Percentiles rank a stretch among this genome's conserved stretches.
Conservation (phyloP, 2,113 vertebrate species). For the Calidris pugnax region DNA sequence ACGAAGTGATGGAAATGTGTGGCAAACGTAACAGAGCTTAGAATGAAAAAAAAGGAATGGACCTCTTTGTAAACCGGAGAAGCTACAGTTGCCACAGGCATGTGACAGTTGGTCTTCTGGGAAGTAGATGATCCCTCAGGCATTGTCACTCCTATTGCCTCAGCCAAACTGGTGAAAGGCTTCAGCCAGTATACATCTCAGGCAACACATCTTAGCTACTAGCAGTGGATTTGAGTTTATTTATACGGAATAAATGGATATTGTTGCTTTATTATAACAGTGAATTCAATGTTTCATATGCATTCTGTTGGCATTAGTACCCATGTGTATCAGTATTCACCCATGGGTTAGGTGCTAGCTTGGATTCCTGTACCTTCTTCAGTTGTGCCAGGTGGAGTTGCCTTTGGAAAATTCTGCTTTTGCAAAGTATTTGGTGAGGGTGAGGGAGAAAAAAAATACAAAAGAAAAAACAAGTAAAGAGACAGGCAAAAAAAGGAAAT, state of each 20-base stretch:
- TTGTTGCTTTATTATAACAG: neutral
- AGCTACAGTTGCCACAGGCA: neutral
- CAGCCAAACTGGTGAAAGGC: neutral
- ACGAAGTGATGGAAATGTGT: neutral
- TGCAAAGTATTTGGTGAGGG: neutral
- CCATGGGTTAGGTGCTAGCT: neutral
- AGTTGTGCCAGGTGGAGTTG: neutral
- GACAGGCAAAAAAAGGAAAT: neutral
- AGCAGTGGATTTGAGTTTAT: neutral
- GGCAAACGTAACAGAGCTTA: neutral
- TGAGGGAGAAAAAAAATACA: accelerated
- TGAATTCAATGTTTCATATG: neutral
- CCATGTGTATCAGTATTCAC: neutral
- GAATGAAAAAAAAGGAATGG: neutral
- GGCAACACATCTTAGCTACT: neutral
- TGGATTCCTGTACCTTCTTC: neutral
- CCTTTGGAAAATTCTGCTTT: neutral
- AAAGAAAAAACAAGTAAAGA: neutral
- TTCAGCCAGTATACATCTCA: neutral
- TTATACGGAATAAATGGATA: neutral
- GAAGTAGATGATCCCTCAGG: neutral
- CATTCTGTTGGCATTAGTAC: neutral
- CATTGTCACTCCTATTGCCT: neutral
- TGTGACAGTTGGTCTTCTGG: neutral
- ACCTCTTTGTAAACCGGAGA: neutral